These are phyloP conservation scores for Ardeotis arabs DNA, from an alignment of 2,113 vertebrate species.

Conservation along the genomic window DNA sequence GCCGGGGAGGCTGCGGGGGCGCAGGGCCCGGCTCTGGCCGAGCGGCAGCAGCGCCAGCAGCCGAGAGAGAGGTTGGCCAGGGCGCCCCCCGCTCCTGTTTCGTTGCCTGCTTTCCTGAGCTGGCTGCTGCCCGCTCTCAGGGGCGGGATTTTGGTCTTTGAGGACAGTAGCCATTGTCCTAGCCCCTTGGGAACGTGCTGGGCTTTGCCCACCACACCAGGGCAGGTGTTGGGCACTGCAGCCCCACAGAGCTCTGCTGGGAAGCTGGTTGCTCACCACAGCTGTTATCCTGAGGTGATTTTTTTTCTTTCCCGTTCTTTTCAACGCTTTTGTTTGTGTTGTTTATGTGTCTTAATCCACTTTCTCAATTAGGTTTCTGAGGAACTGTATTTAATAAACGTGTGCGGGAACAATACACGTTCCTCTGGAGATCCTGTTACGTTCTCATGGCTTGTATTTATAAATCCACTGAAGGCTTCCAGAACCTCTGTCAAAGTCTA, in stretches of 20 bases:
- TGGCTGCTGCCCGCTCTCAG: background rate
- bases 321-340: background rate
- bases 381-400: background rate
- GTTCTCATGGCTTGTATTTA: accelerated
- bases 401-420: background rate
- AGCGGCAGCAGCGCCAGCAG: background rate
- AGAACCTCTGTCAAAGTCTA: background rate
- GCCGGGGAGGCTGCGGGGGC: accelerated
- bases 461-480: background rate
- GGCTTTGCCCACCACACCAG: background rate
- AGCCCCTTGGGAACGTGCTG: too few species aligned
- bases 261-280: background rate
- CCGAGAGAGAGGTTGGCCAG: background rate
- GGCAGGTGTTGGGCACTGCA: background rate
- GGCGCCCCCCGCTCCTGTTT: accelerated
- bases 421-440: background rate
- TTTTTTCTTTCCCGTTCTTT: too few species aligned
- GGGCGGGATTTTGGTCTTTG: background rate
- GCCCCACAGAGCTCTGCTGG: background rate
- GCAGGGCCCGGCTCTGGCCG: background rate
- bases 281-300: too few species aligned
- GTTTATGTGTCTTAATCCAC: background rate
- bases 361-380: background rate
- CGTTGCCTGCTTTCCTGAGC: accelerated
- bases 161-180: background rate